Conservation (phyloP, 2,888 invertebrate genomes). For the Monochamus alternatus region DNA sequence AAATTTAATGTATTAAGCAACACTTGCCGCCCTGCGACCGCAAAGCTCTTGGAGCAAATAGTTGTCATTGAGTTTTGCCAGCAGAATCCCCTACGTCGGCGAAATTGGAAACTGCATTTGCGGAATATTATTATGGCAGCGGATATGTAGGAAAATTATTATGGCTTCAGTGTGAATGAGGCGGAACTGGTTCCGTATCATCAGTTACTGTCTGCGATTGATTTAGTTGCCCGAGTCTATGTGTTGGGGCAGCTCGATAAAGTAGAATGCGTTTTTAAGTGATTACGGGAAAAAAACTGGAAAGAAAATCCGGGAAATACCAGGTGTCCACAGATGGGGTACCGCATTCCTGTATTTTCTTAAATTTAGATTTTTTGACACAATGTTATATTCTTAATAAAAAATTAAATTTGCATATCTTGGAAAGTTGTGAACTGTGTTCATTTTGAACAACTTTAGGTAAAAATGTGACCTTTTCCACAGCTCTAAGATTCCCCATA, state of each 20-base stretch:
- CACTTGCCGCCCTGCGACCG: conserved; percentile 42
- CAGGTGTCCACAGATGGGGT: too few species aligned
- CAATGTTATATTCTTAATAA: too few species aligned
- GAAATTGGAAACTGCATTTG: conserved; percentile 42
- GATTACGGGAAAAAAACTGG: too few species aligned
- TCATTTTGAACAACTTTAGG: too few species aligned
- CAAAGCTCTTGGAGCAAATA: conserved; percentile 38
- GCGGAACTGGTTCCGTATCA: neutral
- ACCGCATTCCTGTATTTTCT: too few species aligned
- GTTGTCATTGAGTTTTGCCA: conserved; percentile 42
- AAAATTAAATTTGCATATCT: too few species aligned
- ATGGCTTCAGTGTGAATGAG: neutral
- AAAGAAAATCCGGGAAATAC: too few species aligned
- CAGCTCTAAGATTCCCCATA: too few species aligned
- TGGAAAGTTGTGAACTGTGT: too few species aligned
- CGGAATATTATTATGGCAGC: conserved; percentile 40
- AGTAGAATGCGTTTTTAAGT: too few species aligned
- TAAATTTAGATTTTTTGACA: too few species aligned
- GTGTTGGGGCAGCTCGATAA: neutral
- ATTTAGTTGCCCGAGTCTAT: neutral
- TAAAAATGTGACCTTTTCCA: too few species aligned
- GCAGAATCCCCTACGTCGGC: conserved; percentile 44
- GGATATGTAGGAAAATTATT: conserved; percentile 17
- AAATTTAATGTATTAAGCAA: conserved; percentile 53
- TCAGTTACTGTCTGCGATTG: neutral